phyloP scores from a whole-genome alignment of 37 sponge, comb jelly and placozoan genomes.

The Haliclona indistincta region DNA sequence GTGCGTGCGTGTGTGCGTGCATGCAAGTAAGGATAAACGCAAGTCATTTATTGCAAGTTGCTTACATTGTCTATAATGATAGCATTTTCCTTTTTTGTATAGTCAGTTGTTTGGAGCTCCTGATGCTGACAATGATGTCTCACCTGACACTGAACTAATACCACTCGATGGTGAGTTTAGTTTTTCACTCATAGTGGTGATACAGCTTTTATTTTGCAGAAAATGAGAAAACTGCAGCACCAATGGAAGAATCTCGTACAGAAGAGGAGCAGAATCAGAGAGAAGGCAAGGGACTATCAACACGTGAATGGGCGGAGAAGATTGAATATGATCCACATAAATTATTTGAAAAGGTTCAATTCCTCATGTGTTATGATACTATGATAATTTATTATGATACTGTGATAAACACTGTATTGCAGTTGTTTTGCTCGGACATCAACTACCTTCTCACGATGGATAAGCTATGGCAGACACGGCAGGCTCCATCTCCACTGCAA shows the following conservation, averaged over 20 bases:
- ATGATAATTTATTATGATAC: background rate
- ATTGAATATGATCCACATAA: slow-evolving; percentile 73
- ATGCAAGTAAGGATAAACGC: background rate
- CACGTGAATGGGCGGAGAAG: slow-evolving; percentile 84
- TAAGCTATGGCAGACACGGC: slow-evolving; percentile 91
- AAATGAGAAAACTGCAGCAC: background rate
- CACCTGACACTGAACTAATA: slow-evolving; percentile 82
- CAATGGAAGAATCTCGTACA: background rate
- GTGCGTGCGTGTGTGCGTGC: background rate
- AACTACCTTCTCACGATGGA: slow-evolving; percentile 94
- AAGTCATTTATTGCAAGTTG: background rate
- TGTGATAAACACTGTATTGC: background rate
- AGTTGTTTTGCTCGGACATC: slow-evolving; percentile 88
- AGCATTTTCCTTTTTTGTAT: background rate
- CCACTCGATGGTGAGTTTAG: background rate
- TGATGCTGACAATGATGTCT: slow-evolving; percentile 96
- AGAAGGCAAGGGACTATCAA: slow-evolving; percentile 64
- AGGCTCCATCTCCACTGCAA: slow-evolving; percentile 79
- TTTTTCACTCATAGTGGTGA: background rate
- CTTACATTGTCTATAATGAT: background rate
- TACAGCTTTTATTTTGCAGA: background rate
- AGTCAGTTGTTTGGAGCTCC: slow-evolving; percentile 97
- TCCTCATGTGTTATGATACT: background rate
- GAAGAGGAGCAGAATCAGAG: too few species aligned
- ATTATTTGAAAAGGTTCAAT: slow-evolving; percentile 80